Percentiles rank a stretch among this genome's conserved stretches.
phyloP scores from a whole-genome alignment of 2,797 vertebrate genomes.

The Pseudomugil tenellus region DNA sequence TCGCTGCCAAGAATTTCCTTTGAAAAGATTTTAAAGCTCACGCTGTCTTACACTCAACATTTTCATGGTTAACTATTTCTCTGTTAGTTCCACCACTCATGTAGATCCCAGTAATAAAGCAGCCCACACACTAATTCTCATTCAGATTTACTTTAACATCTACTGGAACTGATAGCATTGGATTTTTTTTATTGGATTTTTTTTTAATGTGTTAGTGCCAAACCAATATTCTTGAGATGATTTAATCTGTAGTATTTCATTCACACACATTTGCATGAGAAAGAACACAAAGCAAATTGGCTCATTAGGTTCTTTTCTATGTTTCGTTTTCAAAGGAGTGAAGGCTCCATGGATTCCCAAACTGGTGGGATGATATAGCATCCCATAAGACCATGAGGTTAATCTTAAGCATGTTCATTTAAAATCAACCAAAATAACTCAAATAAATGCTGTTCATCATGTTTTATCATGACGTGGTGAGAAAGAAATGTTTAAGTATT shows the following conservation, averaged over 20 bases:
- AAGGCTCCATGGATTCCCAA: background rate
- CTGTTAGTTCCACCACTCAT: conserved; percentile 31
- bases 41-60: conserved; percentile 46
- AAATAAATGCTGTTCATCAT: background rate
- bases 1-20: conserved; percentile 71
- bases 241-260: background rate
- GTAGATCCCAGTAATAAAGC: conserved; percentile 14
- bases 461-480: background rate
- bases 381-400: background rate
- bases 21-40: conserved; percentile 68
- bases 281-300: background rate
- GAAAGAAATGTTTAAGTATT: background rate
- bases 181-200: background rate
- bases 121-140: conserved; percentile 2
- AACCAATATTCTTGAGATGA: background rate
- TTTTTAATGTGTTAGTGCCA: background rate
- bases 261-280: background rate
- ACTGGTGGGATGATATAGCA: background rate
- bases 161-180: background rate
- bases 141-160: background rate
- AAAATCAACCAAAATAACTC: background rate
- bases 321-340: background rate
- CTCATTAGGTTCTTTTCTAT: background rate
- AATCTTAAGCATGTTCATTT: background rate
- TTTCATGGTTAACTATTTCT: conserved; percentile 53